Percentiles rank a stretch among this genome's conserved stretches.
Conservation (phyloP, 2,797 vertebrate genomes). For the Nothura maculosa region DNA sequence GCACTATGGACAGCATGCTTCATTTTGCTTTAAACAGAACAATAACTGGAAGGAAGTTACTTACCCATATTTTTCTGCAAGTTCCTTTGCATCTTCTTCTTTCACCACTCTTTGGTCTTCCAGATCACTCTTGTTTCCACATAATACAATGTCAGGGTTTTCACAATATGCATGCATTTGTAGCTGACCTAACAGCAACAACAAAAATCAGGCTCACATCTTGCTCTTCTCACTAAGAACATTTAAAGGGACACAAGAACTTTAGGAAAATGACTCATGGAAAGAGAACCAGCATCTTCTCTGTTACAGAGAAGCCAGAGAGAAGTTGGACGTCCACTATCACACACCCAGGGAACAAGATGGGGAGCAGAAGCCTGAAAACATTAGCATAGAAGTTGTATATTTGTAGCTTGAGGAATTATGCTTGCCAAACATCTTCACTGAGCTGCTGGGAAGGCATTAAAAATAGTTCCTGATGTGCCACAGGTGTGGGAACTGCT, state of each 20-base stretch:
- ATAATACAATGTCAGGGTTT: constrained; percentile 95
- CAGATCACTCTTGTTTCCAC: constrained; percentile 97
- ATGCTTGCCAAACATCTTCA: neutral
- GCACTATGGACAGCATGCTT: neutral
- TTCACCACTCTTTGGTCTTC: constrained; percentile 91
- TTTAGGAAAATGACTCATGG: neutral
- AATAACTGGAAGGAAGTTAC: constrained; percentile 62
- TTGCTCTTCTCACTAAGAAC: neutral
- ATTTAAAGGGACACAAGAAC: neutral
- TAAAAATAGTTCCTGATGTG: neutral
- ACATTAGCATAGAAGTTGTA: neutral
- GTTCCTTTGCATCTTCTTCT: constrained; percentile 90
- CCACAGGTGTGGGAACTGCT: neutral
- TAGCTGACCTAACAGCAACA: constrained; percentile 88
- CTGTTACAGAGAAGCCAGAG: neutral
- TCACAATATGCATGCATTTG: constrained; percentile 97
- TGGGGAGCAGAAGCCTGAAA: neutral
- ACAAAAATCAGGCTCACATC: neutral
- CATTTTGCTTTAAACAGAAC: neutral
- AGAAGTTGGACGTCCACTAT: neutral
- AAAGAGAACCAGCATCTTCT: neutral
- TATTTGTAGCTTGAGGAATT: neutral
- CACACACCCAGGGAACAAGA: neutral
- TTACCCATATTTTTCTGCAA: constrained; percentile 96
- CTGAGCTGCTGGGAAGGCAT: neutral